Evolutionary conservation across 1,140 invertebrate genomes (phyloP).

Genomic region (Drosophila quadrilineata): DNA sequence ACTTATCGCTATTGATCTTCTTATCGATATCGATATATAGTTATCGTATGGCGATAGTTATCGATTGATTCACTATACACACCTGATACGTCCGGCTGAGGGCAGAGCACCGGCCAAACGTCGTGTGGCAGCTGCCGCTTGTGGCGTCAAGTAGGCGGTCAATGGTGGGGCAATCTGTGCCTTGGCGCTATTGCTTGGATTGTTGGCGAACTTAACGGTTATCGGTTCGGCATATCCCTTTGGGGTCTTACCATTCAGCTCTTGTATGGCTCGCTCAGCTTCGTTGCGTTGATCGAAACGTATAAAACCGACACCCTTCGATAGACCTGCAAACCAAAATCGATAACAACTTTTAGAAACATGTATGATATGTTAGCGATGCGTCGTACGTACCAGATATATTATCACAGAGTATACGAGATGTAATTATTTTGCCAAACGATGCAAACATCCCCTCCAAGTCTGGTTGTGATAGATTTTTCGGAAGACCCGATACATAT

Average conservation of each 20-base stretch:
- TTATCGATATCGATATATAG: conserved; percentile 2
- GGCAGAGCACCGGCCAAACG: conserved; percentile 73
- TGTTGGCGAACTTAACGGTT: conserved; percentile 85
- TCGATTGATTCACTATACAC: conserved; percentile 14
- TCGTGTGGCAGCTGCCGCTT: conserved; percentile 74
- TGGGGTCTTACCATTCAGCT: conserved; percentile 84
- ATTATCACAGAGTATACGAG: conserved; percentile 93
- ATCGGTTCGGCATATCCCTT: conserved; percentile 84
- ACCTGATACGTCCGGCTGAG: conserved; percentile 78
- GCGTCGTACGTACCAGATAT: conserved; percentile 84
- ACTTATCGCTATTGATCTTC: too few relatives aligned
- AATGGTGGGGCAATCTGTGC: conserved; percentile 82
- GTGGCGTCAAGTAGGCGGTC: conserved; percentile 82
- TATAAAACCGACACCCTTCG: conserved; percentile 85
- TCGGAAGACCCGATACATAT: conserved; percentile 93
- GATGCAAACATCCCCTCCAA: conserved; percentile 91
- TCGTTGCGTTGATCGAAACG: conserved; percentile 85
- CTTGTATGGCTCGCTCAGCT: conserved; percentile 84
- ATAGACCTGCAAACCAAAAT: conserved; percentile 81
- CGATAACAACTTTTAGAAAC: not conserved
- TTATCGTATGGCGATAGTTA: not conserved
- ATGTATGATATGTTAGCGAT: not conserved
- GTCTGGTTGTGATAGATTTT: conserved; percentile 92
- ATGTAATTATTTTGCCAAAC: conserved; percentile 93
- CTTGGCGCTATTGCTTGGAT: conserved; percentile 85